Percentiles rank a stretch among this genome's conserved stretches.
Conservation (phyloP, 1,140 invertebrate species). For the Zaprionus capensis region DNA sequence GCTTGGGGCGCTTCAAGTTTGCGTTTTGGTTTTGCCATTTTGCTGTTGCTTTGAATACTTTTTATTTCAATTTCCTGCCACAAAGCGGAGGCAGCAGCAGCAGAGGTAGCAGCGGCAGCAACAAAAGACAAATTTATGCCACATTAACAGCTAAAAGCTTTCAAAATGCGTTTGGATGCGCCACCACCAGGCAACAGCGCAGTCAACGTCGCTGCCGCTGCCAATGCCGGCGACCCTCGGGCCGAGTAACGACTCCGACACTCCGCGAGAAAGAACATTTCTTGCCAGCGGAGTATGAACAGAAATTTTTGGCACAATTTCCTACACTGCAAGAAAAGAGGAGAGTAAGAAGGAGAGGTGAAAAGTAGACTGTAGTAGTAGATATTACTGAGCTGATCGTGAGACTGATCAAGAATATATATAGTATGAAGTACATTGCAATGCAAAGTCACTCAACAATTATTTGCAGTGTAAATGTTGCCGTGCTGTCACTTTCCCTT, state of each 20-base stretch:
- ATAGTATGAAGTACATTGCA: no score
- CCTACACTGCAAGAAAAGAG: neutral
- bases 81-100: conserved; percentile 44
- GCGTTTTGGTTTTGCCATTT: conserved; percentile 47
- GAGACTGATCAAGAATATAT: no score
- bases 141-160: conserved; percentile 83
- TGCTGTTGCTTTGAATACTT: conserved; percentile 49
- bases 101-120: conserved; percentile 44
- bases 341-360: no score
- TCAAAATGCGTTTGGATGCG: conserved; percentile 78
- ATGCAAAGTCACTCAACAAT: neutral
- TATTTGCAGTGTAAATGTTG: conserved; percentile 8
- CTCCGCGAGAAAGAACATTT: conserved; percentile 4
- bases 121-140: conserved; percentile 81
- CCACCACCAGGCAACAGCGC: conserved; percentile 31
- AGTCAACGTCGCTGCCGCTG: neutral
- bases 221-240: conserved; percentile 36
- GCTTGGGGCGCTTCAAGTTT: conserved; percentile 66
- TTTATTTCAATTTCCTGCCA: conserved; percentile 80
- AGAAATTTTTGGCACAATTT: conserved; percentile 46
- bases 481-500: conserved; percentile 35
- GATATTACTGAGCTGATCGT: no score
- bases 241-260: conserved; percentile 16
- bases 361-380: no score
- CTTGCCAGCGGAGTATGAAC: conserved; percentile 29